Percentiles rank a stretch among this genome's conserved stretches.
These are phyloP conservation scores for Sebastes kiyomatsui DNA, from an alignment of 2,797 vertebrate genomes.

Conservation along the genomic window DNA sequence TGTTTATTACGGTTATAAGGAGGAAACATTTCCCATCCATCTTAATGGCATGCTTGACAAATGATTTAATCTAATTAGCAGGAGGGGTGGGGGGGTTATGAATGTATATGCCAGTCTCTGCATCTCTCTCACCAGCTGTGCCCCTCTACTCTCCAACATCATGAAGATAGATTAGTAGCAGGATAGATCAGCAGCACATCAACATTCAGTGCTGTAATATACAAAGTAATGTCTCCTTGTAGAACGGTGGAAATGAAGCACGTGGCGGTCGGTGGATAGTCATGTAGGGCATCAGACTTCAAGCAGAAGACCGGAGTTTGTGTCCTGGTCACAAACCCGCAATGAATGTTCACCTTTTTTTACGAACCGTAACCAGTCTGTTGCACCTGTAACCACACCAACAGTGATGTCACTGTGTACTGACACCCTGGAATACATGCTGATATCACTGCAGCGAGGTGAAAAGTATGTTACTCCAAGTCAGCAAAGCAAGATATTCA, in stretches of 20 bases:
- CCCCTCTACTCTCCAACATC: slow-evolving; percentile 1
- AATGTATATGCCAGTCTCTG: slow-evolving; percentile 22
- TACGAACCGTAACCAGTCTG: neutral
- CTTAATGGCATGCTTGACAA: slow-evolving; percentile 2
- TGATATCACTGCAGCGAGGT: neutral
- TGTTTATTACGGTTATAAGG: neutral
- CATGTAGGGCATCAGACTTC: neutral
- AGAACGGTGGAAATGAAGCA: no score
- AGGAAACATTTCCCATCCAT: neutral
- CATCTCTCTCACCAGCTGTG: slow-evolving; percentile 24
- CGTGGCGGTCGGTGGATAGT: neutral
- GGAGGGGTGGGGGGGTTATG: neutral
- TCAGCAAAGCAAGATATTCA: neutral
- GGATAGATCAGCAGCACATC: neutral
- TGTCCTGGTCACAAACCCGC: neutral
- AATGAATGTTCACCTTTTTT: neutral
- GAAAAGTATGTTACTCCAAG: neutral
- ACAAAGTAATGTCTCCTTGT: neutral
- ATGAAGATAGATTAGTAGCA: slow-evolving; percentile 8
- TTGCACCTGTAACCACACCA: neutral
- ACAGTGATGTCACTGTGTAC: no score
- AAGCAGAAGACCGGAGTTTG: neutral
- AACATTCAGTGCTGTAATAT: neutral
- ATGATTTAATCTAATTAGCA: slow-evolving; percentile 8
- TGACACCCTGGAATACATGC: neutral